Conservation (phyloP, 1,140 invertebrate species). For the Platyscapa corneri region DNA sequence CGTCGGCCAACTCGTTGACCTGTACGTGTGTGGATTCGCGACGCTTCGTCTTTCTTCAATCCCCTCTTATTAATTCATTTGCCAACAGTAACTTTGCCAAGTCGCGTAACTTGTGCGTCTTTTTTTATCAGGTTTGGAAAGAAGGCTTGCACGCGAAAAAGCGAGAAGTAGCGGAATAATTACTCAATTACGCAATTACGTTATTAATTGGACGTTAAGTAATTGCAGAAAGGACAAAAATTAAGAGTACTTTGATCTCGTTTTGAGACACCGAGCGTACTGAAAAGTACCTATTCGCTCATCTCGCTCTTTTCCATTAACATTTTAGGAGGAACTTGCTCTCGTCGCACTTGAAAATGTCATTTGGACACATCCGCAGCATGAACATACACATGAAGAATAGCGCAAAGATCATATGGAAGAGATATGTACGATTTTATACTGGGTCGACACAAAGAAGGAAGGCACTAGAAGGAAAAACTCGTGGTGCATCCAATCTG, state of each 20-base stretch:
- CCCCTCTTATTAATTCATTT: conserved; percentile 42
- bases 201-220: conserved; percentile 53
- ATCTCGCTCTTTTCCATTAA: conserved; percentile 39
- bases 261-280: conserved; percentile 6
- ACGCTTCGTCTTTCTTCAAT: not conserved
- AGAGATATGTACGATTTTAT: not conserved
- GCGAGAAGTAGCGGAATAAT: conserved; percentile 33
- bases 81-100: conserved; percentile 32
- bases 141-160: not conserved
- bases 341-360: conserved; percentile 43
- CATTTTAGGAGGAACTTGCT: conserved; percentile 31
- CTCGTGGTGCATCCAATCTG: conserved; percentile 39
- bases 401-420: not conserved
- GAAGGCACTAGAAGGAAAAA: not conserved
- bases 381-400: not conserved
- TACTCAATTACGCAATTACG: conserved; percentile 49
- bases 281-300: not conserved
- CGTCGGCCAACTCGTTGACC: not conserved
- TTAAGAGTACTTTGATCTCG: conserved; percentile 49
- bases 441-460: not conserved
- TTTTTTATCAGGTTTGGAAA: conserved; percentile 16
- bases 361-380: conserved; percentile 23
- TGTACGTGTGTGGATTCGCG: not conserved
- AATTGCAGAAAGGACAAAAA: conserved; percentile 49
- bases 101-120: conserved; percentile 4